A percentile compares a stretch with the other conserved stretches of the same genome.
Conservation (phyloP, 2,888 invertebrate genomes). For the Leptogaster cylindrica region DNA sequence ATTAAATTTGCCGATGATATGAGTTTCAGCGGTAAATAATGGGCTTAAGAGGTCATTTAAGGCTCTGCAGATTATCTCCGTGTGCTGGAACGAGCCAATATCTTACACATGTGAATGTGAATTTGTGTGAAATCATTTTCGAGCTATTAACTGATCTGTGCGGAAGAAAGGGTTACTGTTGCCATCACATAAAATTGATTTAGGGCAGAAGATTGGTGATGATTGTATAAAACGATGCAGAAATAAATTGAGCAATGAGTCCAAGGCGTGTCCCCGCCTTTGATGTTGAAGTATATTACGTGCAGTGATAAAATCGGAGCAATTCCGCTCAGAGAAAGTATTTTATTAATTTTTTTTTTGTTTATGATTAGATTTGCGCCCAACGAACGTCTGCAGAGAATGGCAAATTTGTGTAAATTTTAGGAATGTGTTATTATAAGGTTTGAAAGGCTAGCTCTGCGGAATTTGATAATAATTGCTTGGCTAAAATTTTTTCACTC, state of each 20-base stretch:
- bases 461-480: too few species aligned
- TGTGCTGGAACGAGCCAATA: slow-evolving; percentile 3
- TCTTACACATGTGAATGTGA: slow-evolving; percentile 28
- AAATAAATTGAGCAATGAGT: slow-evolving; percentile 27
- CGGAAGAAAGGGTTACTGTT: slow-evolving; percentile 22
- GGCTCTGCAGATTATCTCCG: slow-evolving; percentile 44
- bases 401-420: too few species aligned
- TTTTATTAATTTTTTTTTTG: background rate
- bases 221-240: slow-evolving; percentile 29
- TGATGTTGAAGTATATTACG: background rate
- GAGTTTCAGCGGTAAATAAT: slow-evolving; percentile 48
- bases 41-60: slow-evolving; percentile 47
- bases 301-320: background rate
- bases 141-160: slow-evolving; percentile 22
- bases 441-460: too few species aligned
- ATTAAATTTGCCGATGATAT: slow-evolving; percentile 49
- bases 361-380: too few species aligned
- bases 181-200: slow-evolving; percentile 33
- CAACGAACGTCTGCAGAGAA: too few species aligned
- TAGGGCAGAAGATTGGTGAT: slow-evolving; percentile 38
- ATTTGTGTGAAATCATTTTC: slow-evolving; percentile 40
- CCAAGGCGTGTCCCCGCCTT: background rate
- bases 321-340: slow-evolving; percentile 10
- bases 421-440: too few species aligned
- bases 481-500: too few species aligned